Base-by-base conservation (phyloP, 2,113 vertebrate species). In the Sturnira hondurensis region DNA sequence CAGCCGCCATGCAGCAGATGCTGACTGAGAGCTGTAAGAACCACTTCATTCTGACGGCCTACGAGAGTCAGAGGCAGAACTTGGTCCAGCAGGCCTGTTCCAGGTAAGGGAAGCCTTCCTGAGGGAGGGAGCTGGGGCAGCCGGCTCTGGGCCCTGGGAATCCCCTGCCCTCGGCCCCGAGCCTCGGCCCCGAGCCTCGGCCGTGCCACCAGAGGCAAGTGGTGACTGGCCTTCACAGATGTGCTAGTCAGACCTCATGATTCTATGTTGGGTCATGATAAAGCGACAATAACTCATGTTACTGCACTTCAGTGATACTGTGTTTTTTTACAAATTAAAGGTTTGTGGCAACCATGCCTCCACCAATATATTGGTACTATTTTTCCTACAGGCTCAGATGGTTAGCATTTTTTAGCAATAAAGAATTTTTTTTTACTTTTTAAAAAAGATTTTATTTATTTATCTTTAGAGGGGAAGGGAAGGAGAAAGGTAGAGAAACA, bases 1-100 rank as follows among this genome's bases (percentile, higher is more conserved):
- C 95, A 99, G 99, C 98, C 38, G 99, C 99, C 96, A 99, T 99
- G 99, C 99, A 99, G 96, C 99, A 99, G 97, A 99, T 99, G 99
- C 97, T 99, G 96, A 98, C 99, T 0, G 99, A 99, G 97, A 98
- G 98, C 97, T 99, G 97, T 86, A 98, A 99, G 65, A 98, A 98
- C 98, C 99, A 98, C 52, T 96, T 99, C 31, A 89, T 99, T 13
- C 99, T 99, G 96, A 97, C 98, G 96, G 98, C 98, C 82, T 99
- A 98, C 0, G 99, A 99, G 94, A 98, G 97, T 5, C 99, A 99
- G 78, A 98, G 99, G 95, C 98, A 98, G 96, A 99, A 97, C 95
- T 97, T 99, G 63, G 98, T 99, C 58, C 98, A 98, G 89, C 99
- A 99, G 98, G 98, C 99, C 71, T 99, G 98, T 98, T 99, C 97